Conservation (phyloP, 2,888 invertebrate genomes). For the Latrodectus hesperus region DNA sequence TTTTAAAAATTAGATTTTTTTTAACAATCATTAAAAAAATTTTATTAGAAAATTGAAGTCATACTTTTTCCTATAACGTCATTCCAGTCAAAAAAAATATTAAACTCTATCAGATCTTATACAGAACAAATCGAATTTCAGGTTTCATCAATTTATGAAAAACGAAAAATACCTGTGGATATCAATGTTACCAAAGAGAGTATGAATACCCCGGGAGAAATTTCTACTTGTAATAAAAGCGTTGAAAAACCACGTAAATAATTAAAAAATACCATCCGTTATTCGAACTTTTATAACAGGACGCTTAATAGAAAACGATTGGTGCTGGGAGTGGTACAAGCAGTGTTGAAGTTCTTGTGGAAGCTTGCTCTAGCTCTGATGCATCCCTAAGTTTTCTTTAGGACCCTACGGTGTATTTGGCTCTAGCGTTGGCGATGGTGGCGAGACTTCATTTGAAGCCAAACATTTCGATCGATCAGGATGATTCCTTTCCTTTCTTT, state of each 20-base stretch:
- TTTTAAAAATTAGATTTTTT: no score
- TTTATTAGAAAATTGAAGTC: no score
- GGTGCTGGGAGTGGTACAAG: neutral
- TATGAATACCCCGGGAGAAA: neutral
- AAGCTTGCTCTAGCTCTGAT: constrained; percentile 44
- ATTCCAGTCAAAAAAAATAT: no score
- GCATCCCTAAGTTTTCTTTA: constrained; percentile 60
- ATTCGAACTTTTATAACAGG: constrained; percentile 6
- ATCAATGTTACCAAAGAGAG: neutral
- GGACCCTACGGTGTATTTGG: constrained; percentile 37
- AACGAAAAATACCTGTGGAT: constrained; percentile 1
- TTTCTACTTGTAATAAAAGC: neutral
- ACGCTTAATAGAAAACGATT: constrained; percentile 11
- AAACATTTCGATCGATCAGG: constrained; percentile 39
- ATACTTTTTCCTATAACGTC: no score
- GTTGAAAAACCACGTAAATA: no score
- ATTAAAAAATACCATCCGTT: neutral
- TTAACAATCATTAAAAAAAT: no score
- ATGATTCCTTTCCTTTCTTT: constrained; percentile 36
- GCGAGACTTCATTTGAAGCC: constrained; percentile 30
- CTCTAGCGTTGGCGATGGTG: constrained; percentile 48
- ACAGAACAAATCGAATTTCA: no score
- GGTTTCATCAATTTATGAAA: no score
- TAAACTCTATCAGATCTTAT: no score
- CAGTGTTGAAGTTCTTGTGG: neutral